Conservation (phyloP, 2,113 vertebrate species). For the Halichoerus grypus region DNA sequence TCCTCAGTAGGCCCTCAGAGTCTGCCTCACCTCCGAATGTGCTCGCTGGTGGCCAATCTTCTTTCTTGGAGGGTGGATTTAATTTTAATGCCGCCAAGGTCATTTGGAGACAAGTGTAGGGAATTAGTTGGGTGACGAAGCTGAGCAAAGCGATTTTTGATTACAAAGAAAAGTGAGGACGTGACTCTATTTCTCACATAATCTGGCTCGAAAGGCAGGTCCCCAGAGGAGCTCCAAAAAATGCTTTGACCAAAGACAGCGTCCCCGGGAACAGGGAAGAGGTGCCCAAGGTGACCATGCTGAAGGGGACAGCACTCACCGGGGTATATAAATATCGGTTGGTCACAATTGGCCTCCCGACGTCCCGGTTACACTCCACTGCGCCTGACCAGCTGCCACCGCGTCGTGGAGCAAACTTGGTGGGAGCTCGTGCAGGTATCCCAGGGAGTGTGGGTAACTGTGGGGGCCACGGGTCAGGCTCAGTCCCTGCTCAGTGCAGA, state of each 20-base stretch:
- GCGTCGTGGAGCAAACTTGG: accelerated
- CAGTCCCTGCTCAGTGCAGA: neutral
- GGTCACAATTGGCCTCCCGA: slow-evolving; percentile 58
- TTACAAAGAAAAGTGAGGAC: slow-evolving; percentile 40
- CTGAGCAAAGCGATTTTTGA: slow-evolving; percentile 61
- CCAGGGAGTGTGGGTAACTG: neutral
- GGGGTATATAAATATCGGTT: neutral
- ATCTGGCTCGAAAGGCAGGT: slow-evolving; percentile 9
- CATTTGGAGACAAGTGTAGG: neutral
- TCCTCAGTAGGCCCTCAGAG: accelerated
- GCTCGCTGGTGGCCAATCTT: neutral
- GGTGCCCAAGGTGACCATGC: slow-evolving; percentile 61
- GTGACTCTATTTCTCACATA: slow-evolving; percentile 49
- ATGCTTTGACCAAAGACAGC: neutral
- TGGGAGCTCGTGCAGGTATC: neutral
- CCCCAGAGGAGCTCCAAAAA: slow-evolving; percentile 39
- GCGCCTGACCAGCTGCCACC: slow-evolving; percentile 42
- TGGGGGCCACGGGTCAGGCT: neutral
- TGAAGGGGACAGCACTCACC: neutral
- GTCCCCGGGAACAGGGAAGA: neutral
- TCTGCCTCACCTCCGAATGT: neutral
- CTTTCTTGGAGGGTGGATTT: slow-evolving; percentile 20
- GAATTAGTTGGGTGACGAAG: slow-evolving; percentile 57
- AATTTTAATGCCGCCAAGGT: slow-evolving; percentile 61
- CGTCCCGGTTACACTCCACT: neutral